Base-by-base conservation (phyloP, 2,113 vertebrate genomes). In the Ranitomeya imitator region DNA sequence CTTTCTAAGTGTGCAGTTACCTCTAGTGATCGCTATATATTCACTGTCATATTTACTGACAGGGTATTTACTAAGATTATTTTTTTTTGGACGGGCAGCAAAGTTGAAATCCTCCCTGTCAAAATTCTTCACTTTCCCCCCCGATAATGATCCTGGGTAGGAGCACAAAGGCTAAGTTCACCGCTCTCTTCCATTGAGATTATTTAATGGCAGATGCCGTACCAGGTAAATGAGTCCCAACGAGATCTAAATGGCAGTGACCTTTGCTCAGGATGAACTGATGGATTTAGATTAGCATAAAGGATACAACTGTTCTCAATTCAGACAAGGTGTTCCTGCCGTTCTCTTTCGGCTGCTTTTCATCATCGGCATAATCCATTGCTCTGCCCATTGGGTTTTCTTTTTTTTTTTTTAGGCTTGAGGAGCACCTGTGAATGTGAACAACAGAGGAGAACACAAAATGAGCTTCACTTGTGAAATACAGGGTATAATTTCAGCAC, bases 401-500 rank as follows among this genome's bases (percentile, higher is more conserved):
- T 86, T 51, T 78, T 74, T 55, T 87, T 83, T 88, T 83, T 88
- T 87, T 88, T 18, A 67, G 37, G 87, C 87, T 85, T 77, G 23
- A 79, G 81, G 73, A 85, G 82, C 87, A 89, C 87, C 87, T 89
- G 87, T 85, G 87, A 89, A 89, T 85, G 60, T 79, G 74, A 89
- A 89, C 87, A 88, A 88, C 87, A 89, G 82, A 85, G 83, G 73
- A 79, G 73, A 89, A 63, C 81, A 85, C 57, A 85, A 89, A 88
- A 89, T 89, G 87, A 89, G 87, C 73, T 79, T 88, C 86, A 60
- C 86, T 88, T 76, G 86, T 88, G 79, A 88, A 88, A 85, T 85
- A 79, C 81, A 89, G 82, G 87, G 81, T 89, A 89, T 89, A 89
- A 89, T 89, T 89, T 89, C 82, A 85, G 87, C 81, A 89, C 87